phyloP scores from a whole-genome alignment of 2,888 invertebrate species.

The Drosophila mulleri region DNA sequence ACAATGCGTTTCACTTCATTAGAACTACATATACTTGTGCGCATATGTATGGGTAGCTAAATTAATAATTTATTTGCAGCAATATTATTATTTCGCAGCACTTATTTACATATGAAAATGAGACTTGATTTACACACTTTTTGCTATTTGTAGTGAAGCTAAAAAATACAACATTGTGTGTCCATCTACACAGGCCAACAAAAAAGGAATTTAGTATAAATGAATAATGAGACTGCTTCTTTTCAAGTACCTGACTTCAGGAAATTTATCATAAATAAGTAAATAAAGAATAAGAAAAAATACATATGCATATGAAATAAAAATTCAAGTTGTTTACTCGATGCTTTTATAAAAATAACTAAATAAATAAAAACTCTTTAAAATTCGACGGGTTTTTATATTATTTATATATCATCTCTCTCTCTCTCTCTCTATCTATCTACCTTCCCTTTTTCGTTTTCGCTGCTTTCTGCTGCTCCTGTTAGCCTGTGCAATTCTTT shows the following conservation, averaged over 20 bases:
- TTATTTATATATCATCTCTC: too few relatives aligned
- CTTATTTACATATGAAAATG: conserved; percentile 3
- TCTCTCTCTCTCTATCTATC: too few relatives aligned
- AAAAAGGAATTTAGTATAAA: not conserved
- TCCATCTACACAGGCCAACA: not conserved
- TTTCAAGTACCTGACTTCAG: too few relatives aligned
- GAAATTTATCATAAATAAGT: too few relatives aligned
- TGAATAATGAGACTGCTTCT: too few relatives aligned
- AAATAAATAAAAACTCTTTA: too few relatives aligned
- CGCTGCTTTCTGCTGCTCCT: not conserved
- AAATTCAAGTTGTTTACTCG: too few relatives aligned
- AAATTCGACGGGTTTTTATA: too few relatives aligned
- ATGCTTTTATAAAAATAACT: too few relatives aligned
- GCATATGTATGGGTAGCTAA: not conserved
- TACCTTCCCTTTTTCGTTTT: not conserved
- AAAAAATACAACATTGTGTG: not conserved
- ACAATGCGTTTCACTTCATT: conserved; percentile 7
- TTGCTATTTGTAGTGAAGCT: not conserved
- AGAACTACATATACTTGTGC: not conserved
- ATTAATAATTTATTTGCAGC: not conserved
- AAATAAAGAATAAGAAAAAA: too few relatives aligned
- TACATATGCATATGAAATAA: too few relatives aligned
- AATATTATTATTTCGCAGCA: not conserved
- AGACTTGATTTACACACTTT: not conserved
- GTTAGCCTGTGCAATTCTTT: not conserved